phyloP scores from a whole-genome alignment of 2,797 vertebrate genomes.

The Sebastes elongatus region DNA sequence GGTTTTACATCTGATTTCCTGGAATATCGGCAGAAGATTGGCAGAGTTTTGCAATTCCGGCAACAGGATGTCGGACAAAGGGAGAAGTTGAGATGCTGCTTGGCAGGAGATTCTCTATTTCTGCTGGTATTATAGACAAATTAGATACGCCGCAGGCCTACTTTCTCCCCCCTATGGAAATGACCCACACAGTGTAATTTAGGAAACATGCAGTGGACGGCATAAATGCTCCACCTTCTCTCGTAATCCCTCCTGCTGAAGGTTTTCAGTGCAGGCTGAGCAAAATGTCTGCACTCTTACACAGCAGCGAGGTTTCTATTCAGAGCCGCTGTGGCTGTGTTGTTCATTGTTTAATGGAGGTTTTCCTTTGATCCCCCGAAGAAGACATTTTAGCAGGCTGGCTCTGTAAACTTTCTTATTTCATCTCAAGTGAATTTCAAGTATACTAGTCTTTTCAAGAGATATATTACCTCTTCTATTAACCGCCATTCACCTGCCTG shows the following conservation, averaged over 20 bases:
- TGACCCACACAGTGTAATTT: conserved; percentile 88
- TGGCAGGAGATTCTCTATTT: conserved; percentile 76
- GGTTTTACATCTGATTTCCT: conserved; percentile 12
- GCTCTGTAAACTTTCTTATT: conserved; percentile 35
- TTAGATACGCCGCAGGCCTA: conserved; percentile 84
- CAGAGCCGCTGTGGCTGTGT: conserved; percentile 4
- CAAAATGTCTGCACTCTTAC: conserved; percentile 26
- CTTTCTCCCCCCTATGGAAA: conserved; percentile 75
- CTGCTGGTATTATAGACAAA: conserved; percentile 89
- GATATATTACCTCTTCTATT: conserved; percentile 28
- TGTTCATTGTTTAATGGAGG: conserved; percentile 30
- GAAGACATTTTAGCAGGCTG: conserved; percentile 32
- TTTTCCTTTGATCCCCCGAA: conserved; percentile 31
- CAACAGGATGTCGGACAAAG: conserved; percentile 59
- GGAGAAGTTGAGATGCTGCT: conserved; percentile 55
- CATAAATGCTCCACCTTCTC: conserved; percentile 83
- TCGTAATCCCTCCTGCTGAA: conserved; percentile 79
- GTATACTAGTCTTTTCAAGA: conserved; percentile 25
- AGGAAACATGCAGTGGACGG: conserved; percentile 85
- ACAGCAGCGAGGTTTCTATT: conserved; percentile 23
- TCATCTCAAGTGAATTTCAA: conserved; percentile 36
- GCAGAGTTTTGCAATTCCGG: conserved; percentile 26
- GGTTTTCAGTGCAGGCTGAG: conserved; percentile 42
- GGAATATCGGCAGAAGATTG: conserved; percentile 13
- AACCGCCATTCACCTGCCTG: conserved; percentile 29